Base-by-base conservation (phyloP, 1,140 invertebrate species). In the Sarcophaga bullata region DNA sequence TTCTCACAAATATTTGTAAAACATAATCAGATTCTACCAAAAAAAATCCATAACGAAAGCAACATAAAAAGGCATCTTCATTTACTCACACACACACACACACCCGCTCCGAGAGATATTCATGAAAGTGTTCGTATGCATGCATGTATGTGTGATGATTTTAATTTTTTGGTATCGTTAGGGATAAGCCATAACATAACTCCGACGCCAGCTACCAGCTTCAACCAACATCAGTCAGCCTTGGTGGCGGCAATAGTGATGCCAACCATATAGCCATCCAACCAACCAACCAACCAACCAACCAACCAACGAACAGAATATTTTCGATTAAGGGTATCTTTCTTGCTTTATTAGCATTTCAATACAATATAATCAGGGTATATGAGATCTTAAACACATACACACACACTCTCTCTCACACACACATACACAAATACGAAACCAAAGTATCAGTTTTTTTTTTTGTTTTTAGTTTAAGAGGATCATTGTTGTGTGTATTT, bases 321-420 rank as follows among this genome's bases (percentile, higher is more conserved):
- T 17, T 68, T 68, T 68, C 8, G 62, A 8, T 52, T 52, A 78
- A 50, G 75, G 75, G 75, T 52, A 78, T 78, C 75, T 78, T 58
- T n/a, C 54, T 58, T 78, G 48, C 50, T 37, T 37, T 37, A 37
- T 37, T 37, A 37, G 25, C 25, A 37, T 37, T 37, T 37, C 25
- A 37, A 37, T 37, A 4, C 50, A 78, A 78, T 78, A 78, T 78
- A 78, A 78, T 78, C 75, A 52, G 13, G 25, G 8, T 47, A 48
- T 25, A 72, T 19, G 50, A 78, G 75, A 78, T 78, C 75, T 48
- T 48, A 13, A 78, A 48, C 75, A 25, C n/a, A 25, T 17, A 48
- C 19, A 25, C 25, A 8, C 25, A 37, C 25, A 37, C 25, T 2
- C 25, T 2, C 25, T 2, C 25, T 4, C 25, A 37, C 4, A 37